Evolutionary conservation across 2,113 vertebrate species (phyloP), one percentile per base, ranked within the genome.

Genomic region (Nothobranchius kuhntae): DNA sequence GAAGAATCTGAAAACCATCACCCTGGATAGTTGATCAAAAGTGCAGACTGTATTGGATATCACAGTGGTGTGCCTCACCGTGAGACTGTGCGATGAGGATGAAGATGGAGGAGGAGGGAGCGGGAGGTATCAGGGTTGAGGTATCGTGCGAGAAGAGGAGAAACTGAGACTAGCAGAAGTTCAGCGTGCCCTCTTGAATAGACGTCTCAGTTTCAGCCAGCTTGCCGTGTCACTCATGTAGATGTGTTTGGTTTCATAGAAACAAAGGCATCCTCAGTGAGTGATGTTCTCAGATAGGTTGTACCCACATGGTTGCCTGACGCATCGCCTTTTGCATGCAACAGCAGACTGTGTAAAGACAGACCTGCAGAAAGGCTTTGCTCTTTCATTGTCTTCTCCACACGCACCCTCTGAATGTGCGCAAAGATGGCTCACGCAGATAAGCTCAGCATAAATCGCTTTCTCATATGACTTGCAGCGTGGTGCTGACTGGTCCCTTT

Each of bases 1-100:
- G 76, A 82, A 86, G 81, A 88, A 79, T 89, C 85, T 91, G 89
- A 92, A 91, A 90, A 86, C 75, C 80, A 91, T 92, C 89, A 87
- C 52, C 40, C 67, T 51, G 80, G 71, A 59, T 72, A 60, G 68
- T 79, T 83, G 89, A 84, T 91, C 83, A 86, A 89, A 87, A 90
- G 83, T 85, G 87, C 86, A 89, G 64, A 75, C 57, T 82, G 74
- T 85, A 81, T 80, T 79, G 79, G 79, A 82, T 91, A 85, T 86
- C 79, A 75, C 55, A 59, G 62, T 11, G 11, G 47, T 59, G 61
- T 45, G 74, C 73, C 73, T 81, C 58, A 66, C 52, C 60, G 75
- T 61, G 71, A 88, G 75, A 80, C 47, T 14, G 48, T 38, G 65
- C 57, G 65, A 78, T 65, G 72, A 71, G 68, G 62, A 77, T 17